Percentiles rank a stretch among this genome's conserved stretches.
phyloP scores from a whole-genome alignment of 2,113 vertebrate genomes.

The Furnarius figulus region DNA sequence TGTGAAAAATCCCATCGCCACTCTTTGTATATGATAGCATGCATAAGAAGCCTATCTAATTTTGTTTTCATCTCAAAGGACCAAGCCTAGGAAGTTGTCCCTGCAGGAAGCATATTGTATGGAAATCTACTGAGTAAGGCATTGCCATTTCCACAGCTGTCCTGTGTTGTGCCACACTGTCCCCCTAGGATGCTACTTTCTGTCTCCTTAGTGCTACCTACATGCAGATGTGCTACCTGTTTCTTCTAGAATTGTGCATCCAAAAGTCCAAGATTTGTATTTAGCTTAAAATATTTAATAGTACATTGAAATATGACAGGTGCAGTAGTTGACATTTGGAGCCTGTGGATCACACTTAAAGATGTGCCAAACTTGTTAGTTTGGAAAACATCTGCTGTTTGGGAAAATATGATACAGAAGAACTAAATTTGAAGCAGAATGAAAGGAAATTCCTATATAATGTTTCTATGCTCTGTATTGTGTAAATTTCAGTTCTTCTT shows the following conservation, averaged over 20 bases:
- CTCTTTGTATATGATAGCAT: not conserved
- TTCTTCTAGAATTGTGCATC: not conserved
- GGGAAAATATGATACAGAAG: not conserved
- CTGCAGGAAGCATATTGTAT: not conserved
- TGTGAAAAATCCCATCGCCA: not conserved
- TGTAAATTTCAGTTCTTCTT: not conserved
- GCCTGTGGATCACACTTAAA: not conserved
- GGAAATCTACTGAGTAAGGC: not conserved
- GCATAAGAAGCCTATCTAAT: not conserved
- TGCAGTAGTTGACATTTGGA: not conserved
- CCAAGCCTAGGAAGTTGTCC: not conserved
- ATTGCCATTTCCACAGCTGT: not conserved
- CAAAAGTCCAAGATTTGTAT: not conserved
- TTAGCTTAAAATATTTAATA: not conserved
- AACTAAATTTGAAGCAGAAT: not conserved
- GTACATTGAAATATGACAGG: not conserved
- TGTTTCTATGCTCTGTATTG: not conserved
- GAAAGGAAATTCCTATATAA: not conserved
- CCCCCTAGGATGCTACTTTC: not conserved
- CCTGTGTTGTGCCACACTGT: not conserved
- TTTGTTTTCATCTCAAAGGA: not conserved
- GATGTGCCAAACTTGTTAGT: not conserved
- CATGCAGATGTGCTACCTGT: not conserved
- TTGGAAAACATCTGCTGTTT: not conserved
- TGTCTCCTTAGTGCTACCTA: not conserved